Base-by-base conservation (phyloP, 1,140 invertebrate genomes). In the Meteorus sp. region DNA sequence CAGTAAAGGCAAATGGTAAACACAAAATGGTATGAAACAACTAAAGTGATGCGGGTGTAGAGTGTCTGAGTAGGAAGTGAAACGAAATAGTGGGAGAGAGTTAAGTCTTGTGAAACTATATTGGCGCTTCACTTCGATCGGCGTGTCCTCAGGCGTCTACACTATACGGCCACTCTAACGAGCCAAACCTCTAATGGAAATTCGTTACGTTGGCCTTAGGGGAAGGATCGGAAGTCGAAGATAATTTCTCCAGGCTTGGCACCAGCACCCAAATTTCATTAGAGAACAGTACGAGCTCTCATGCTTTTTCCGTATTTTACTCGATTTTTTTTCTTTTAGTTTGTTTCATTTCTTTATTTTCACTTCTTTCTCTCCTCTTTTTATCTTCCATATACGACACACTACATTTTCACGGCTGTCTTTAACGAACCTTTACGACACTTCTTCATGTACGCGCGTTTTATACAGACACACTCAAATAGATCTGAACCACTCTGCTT, bases 161-260 rank as follows among this genome's bases (percentile, higher is more conserved):
- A n/a, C n/a, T n/a, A n/a, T n/a, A n/a, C n/a, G n/a, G 44, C 13
- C 53, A 35, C 27, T 52, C 25, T 52, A 50, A 56, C 59, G 59
- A 56, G 59, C 45, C 59, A 61, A 61, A 61, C 54, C 59, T 51
- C 54, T 61, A 61, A 61, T 56, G 59, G 47, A 61, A 61, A 55
- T 56, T 45, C 59, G 54, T 61, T 56, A 56, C 33, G 25, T 59
- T 52, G 48, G 56, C 39, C 52, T 59, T n/a, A n/a, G n/a, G n/a
- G n/a, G n/a, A n/a, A n/a, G 56, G 56, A 59, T 41, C 48, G 48
- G 37, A 59, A 59, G 56, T 59, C 56, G 48, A 51, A 59, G 56
- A 52, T 59, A 59, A 59, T 59, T 59, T 59, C 56, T 44, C 25
- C 25, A n/a, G 35, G 41, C 47, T 59, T 59, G 56, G 56, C 56